These are phyloP conservation scores for Ridgeia piscesae DNA, from an alignment of 1,140 invertebrate species.

Conservation along the genomic window DNA sequence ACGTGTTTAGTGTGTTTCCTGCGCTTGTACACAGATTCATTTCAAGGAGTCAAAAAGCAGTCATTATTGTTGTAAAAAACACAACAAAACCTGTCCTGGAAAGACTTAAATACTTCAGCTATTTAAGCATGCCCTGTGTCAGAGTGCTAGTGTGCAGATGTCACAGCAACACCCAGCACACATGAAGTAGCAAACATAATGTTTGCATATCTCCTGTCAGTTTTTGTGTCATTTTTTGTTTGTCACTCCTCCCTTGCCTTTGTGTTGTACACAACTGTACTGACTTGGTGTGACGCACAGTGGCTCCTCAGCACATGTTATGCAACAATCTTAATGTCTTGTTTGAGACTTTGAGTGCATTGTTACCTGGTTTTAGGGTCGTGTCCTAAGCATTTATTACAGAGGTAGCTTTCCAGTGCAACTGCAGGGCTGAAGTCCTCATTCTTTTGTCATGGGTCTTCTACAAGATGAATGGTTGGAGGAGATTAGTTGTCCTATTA, in stretches of 20 bases:
- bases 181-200: not conserved
- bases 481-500: too few relatives aligned
- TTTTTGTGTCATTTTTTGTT: not conserved
- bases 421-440: too few relatives aligned
- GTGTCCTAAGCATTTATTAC: too few relatives aligned
- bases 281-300: not conserved
- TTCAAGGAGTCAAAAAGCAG: not conserved
- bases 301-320: not conserved
- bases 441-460: too few relatives aligned
- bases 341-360: not conserved
- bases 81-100: not conserved
- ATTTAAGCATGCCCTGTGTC: not conserved
- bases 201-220: not conserved
- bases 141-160: not conserved
- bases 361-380: not conserved
- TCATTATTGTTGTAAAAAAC: not conserved
- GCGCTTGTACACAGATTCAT: not conserved
- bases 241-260: not conserved
- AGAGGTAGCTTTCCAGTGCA: too few relatives aligned
- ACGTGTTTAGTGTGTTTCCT: too few relatives aligned
- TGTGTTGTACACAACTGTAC: not conserved
- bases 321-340: not conserved
- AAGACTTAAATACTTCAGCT: not conserved
- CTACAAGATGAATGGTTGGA: too few relatives aligned
- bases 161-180: not conserved